These are phyloP conservation scores for Rallus limicola DNA, from an alignment of 2,113 vertebrate genomes.

Conservation along the genomic window DNA sequence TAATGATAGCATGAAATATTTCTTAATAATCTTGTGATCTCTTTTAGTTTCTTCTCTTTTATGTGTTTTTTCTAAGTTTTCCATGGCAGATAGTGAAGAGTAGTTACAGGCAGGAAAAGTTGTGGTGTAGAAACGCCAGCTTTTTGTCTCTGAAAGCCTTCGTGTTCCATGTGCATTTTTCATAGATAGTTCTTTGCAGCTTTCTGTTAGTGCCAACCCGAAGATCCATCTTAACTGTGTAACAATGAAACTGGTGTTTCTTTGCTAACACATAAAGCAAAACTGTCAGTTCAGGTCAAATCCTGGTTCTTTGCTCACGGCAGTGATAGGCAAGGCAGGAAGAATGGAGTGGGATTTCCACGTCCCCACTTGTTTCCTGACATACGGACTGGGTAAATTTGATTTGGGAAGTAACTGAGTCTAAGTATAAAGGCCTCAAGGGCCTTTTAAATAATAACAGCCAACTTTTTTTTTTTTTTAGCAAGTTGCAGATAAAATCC, in stretches of 20 bases:
- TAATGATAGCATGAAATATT: constrained; percentile 1
- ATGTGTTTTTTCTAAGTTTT: not conserved
- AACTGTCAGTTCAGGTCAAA: constrained; percentile 5
- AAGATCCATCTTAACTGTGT: not conserved
- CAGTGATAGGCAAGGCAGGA: not conserved
- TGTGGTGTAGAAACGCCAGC: not conserved
- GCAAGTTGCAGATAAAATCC: not conserved
- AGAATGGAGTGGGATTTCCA: not conserved
- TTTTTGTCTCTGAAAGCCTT: not conserved
- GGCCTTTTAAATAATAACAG: not conserved
- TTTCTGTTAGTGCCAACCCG: not conserved
- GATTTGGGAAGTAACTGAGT: not conserved
- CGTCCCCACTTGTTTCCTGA: not conserved
- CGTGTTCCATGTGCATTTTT: not conserved
- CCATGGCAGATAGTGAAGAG: not conserved
- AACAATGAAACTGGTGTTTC: not conserved
- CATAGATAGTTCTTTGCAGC: not conserved
- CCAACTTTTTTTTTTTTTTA: not conserved
- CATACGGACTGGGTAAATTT: not conserved
- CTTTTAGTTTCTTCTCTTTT: not conserved
- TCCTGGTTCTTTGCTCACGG: not conserved
- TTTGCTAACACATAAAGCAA: not conserved
- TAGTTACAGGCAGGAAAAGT: not conserved
- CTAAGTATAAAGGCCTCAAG: not conserved
- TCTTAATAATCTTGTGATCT: not conserved